phyloP scores from a whole-genome alignment of 2,113 vertebrate species.

The Erythrocebus patas region DNA sequence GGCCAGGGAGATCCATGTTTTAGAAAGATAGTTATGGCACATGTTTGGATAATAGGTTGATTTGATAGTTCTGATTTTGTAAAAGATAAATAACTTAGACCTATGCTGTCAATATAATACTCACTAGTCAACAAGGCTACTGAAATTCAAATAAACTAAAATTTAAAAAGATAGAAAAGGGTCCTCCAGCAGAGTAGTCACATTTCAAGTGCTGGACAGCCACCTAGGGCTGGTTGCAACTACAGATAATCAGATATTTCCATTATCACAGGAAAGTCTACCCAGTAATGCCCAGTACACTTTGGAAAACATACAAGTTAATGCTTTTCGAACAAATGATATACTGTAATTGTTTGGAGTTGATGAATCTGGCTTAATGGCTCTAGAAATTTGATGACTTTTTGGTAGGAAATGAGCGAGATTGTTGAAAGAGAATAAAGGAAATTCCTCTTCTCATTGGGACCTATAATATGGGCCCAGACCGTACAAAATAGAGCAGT shows the following conservation, averaged over 20 bases:
- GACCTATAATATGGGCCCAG: too few species aligned
- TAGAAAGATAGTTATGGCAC: not conserved
- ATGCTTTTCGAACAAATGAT: not conserved
- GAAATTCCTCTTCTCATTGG: not conserved
- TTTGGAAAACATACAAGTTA: not conserved
- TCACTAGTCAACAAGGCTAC: too few species aligned
- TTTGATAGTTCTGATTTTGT: not conserved
- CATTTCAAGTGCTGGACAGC: not conserved
- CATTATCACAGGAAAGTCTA: not conserved
- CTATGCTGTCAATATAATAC: not conserved
- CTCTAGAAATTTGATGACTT: not conserved
- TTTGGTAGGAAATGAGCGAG: too few species aligned
- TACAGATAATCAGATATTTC: accelerated
- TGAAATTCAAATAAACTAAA: not conserved
- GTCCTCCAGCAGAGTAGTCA: accelerated
- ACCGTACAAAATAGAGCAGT: accelerated
- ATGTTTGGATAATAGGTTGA: not conserved
- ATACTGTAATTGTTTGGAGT: not conserved
- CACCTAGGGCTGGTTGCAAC: not conserved
- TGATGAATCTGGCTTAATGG: not conserved
- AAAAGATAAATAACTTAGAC: not conserved
- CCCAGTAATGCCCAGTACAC: accelerated
- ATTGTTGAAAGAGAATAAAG: not conserved
- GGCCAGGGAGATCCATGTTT: not conserved
- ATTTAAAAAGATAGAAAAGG: not conserved